Evolutionary conservation across 2,888 invertebrate genomes (phyloP).

Genomic region (Brachyptera putata): DNA sequence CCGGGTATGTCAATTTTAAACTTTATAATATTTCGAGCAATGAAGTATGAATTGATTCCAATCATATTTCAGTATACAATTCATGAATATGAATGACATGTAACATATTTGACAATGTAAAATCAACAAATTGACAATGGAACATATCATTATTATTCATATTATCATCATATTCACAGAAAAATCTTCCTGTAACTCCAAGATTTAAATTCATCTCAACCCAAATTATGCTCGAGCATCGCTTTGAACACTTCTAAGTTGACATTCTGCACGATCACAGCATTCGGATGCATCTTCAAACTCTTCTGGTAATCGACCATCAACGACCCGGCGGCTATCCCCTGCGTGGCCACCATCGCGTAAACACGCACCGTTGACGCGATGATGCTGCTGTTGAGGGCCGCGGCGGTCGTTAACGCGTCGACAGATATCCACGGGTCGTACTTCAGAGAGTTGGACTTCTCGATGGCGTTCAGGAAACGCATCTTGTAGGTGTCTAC

Average conservation of each 20-base stretch:
- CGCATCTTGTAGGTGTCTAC: conserved; percentile 21
- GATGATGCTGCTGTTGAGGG: conserved; percentile 34
- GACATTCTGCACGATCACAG: conserved; percentile 29
- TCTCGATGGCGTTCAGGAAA: conserved; percentile 31
- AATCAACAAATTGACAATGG: too few relatives aligned
- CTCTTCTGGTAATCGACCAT: conserved; percentile 31
- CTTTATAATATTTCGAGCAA: too few relatives aligned
- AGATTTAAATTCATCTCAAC: too few relatives aligned
- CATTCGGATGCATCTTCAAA: conserved; percentile 25
- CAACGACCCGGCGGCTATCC: conserved; percentile 30
- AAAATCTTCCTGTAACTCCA: too few relatives aligned
- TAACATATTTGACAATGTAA: too few relatives aligned
- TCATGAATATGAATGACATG: too few relatives aligned
- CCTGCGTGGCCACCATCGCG: conserved; percentile 28
- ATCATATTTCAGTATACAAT: too few relatives aligned
- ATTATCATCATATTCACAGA: too few relatives aligned
- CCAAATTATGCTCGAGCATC: too few relatives aligned
- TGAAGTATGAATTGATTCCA: too few relatives aligned
- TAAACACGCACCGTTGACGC: neutral
- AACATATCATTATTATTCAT: too few relatives aligned
- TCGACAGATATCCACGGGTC: conserved; percentile 38
- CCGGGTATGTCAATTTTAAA: too few relatives aligned
- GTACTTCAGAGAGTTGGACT: neutral
- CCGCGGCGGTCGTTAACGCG: conserved; percentile 35
- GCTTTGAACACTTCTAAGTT: conserved; percentile 27